These are phyloP conservation scores for Sminthopsis crassicaudata DNA, from an alignment of 2,113 vertebrate species.

Conservation along the genomic window DNA sequence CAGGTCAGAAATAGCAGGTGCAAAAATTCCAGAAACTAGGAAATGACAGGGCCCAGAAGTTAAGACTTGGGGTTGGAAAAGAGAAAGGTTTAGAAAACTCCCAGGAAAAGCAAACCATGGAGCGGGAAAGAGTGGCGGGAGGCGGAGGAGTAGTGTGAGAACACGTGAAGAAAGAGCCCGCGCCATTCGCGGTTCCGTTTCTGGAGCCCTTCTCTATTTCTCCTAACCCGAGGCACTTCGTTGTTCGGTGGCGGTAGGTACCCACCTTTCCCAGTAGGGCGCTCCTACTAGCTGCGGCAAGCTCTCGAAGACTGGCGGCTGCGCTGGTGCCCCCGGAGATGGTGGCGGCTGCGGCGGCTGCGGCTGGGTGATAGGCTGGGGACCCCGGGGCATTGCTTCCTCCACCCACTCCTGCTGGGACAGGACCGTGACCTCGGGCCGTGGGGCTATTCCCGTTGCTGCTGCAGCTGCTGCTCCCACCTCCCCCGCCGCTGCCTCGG, in stretches of 20 bases:
- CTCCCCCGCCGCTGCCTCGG: conserved; percentile 71
- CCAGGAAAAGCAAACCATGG: not conserved
- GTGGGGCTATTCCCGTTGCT: conserved; percentile 69
- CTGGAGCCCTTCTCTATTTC: not conserved
- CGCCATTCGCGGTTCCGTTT: not conserved
- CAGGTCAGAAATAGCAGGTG: not conserved
- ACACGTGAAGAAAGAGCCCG: not conserved
- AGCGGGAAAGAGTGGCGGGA: not conserved
- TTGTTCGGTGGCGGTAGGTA: not conserved
- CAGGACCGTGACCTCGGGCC: not conserved
- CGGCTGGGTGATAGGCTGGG: conserved; percentile 53
- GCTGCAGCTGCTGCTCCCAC: conserved; percentile 41
- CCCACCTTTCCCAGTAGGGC: conserved; percentile 88
- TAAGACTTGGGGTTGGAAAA: not conserved
- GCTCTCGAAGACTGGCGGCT: conserved; percentile 87
- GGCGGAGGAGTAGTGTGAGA: not conserved
- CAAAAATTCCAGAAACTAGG: not conserved
- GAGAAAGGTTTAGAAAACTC: not conserved
- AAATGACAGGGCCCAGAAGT: not conserved
- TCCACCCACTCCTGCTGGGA: conserved; percentile 79
- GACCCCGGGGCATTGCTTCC: conserved; percentile 49
- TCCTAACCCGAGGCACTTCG: not conserved
- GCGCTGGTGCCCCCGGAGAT: conserved; percentile 82
- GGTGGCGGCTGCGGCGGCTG: conserved; percentile 72
- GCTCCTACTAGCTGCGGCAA: conserved; percentile 87